Conservation (phyloP, 2,797 vertebrate genomes). For the Aphelocoma californica region DNA sequence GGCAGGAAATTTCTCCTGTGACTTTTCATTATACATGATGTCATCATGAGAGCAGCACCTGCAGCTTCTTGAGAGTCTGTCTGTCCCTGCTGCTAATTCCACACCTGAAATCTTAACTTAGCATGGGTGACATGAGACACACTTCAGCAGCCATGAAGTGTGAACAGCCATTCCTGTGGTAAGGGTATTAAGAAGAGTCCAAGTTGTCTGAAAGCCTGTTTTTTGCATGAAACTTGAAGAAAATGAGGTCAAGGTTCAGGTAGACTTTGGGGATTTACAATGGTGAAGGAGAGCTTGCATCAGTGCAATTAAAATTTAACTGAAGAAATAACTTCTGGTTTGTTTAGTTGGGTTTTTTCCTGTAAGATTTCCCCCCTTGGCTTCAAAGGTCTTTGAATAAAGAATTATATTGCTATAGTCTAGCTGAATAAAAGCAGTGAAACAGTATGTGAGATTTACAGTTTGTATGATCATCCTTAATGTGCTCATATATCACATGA, state of each 20-base stretch:
- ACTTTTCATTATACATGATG: neutral
- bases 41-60: neutral
- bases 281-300: neutral
- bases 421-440: neutral
- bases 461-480: neutral
- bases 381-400: neutral
- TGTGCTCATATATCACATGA: neutral
- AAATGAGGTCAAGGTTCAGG: constrained; percentile 3
- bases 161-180: neutral
- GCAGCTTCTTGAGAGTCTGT: neutral
- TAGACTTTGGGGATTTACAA: neutral
- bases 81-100: neutral
- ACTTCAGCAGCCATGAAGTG: neutral
- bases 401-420: neutral
- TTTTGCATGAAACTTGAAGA: neutral
- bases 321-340: neutral
- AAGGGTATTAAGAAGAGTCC: neutral
- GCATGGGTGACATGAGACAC: neutral
- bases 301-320: constrained; percentile 28
- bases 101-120: neutral
- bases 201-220: neutral
- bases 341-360: neutral
- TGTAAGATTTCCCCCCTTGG: neutral
- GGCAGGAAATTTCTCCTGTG: neutral
- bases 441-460: neutral